A percentile compares a stretch with the other conserved stretches of the same genome.
Evolutionary conservation across 2,113 vertebrate genomes (phyloP).

Genomic region (Sebastes schlegelii): DNA sequence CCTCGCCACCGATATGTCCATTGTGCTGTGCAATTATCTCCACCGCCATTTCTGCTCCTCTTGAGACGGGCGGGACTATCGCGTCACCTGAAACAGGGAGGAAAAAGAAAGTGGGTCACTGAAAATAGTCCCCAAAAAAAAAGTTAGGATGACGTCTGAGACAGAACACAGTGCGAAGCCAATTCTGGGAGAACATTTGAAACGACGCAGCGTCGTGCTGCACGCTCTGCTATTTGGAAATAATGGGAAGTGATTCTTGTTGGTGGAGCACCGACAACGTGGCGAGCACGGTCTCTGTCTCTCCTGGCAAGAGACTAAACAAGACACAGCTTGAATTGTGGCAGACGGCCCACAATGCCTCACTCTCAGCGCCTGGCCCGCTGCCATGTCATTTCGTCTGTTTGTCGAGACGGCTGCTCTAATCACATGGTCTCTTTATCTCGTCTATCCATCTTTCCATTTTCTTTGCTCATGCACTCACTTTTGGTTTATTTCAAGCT

Average conservation of each 20-base stretch:
- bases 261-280: slow-evolving; percentile 29
- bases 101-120: slow-evolving; percentile 27
- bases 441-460: slow-evolving; percentile 38
- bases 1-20: slow-evolving; percentile 52
- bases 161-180: neutral
- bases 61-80: slow-evolving; percentile 76
- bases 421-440: slow-evolving; percentile 65
- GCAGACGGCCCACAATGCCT: slow-evolving; percentile 47
- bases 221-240: slow-evolving; percentile 26
- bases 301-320: slow-evolving; percentile 66
- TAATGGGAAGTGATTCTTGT: slow-evolving; percentile 42
- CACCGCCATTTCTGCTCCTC: slow-evolving; percentile 20
- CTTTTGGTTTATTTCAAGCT: slow-evolving; percentile 61
- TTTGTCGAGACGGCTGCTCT: slow-evolving; percentile 56
- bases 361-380: slow-evolving; percentile 48
- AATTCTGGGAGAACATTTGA: slow-evolving; percentile 8
- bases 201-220: slow-evolving; percentile 14
- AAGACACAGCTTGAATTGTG: slow-evolving; percentile 63
- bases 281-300: slow-evolving; percentile 48
- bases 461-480: slow-evolving; percentile 41
- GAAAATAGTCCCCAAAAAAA: slow-evolving; percentile 12
- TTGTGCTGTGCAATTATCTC: slow-evolving; percentile 63
- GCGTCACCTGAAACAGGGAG: slow-evolving; percentile 83
- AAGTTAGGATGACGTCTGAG: slow-evolving; percentile 25
- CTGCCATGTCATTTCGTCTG: slow-evolving; percentile 57